phyloP scores from a whole-genome alignment of 2,113 vertebrate genomes.

The Bos taurus region ARS-UCD2.0 NC_037329.1:114277501-114278000 shows the following conservation, averaged over 20 bases:
- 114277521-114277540: neutral
- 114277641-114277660: neutral
- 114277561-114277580: neutral
- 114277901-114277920: neutral
- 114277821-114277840: neutral
- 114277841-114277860: neutral
- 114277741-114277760: neutral
- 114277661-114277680: fast-evolving
- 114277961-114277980: neutral
- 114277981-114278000: fast-evolving
- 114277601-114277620: neutral
- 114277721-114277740: neutral
- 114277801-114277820: neutral
- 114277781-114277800: neutral
- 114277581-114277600: neutral
- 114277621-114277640: neutral
- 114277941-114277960: neutral
- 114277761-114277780: neutral
- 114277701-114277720: neutral
- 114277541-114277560: neutral
- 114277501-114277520: neutral
- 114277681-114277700: neutral
- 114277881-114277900: fast-evolving
- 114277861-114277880: neutral
- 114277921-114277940: neutral